These are phyloP conservation scores for Spilarctia lutea DNA, from an alignment of 2,888 invertebrate species.

Conservation along the genomic window DNA sequence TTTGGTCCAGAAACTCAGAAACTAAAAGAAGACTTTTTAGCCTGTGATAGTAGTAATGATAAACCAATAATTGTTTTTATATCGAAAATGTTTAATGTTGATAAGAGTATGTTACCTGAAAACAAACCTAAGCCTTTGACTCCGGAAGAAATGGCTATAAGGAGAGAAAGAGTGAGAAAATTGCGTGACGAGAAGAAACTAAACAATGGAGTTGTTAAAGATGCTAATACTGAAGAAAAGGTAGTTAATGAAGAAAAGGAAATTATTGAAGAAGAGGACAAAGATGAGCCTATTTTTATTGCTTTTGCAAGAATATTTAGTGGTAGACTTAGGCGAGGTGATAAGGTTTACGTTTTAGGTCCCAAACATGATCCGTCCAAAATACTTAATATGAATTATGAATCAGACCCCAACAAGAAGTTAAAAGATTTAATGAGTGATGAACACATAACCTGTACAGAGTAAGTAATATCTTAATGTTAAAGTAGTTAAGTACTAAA, in stretches of 20 bases:
- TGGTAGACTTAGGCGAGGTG: conserved; percentile 92
- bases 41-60: conserved; percentile 88
- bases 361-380: conserved; percentile 95
- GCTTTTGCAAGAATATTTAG: conserved; percentile 98
- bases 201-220: conserved; percentile 55
- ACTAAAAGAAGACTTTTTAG: conserved; percentile 89
- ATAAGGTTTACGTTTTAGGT: conserved; percentile 93
- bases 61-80: conserved; percentile 91
- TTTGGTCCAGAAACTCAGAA: conserved; percentile 90
- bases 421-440: conserved; percentile 87
- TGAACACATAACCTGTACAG: conserved; percentile 88
- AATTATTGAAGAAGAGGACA: conserved; percentile 66
- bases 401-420: conserved; percentile 79
- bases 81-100: conserved; percentile 96
- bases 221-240: conserved; percentile 51
- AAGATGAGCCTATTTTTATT: conserved; percentile 90
- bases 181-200: conserved; percentile 87
- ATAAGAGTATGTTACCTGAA: conserved; percentile 91
- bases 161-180: conserved; percentile 89
- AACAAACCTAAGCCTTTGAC: conserved; percentile 93
- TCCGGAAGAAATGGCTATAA: conserved; percentile 89
- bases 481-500: not conserved
- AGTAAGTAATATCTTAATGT: conserved; percentile 70
- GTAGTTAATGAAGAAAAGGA: conserved; percentile 60
- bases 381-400: conserved; percentile 76